Evolutionary conservation across 2,113 vertebrate species (phyloP).

Genomic region (Eidolon helvum): DNA sequence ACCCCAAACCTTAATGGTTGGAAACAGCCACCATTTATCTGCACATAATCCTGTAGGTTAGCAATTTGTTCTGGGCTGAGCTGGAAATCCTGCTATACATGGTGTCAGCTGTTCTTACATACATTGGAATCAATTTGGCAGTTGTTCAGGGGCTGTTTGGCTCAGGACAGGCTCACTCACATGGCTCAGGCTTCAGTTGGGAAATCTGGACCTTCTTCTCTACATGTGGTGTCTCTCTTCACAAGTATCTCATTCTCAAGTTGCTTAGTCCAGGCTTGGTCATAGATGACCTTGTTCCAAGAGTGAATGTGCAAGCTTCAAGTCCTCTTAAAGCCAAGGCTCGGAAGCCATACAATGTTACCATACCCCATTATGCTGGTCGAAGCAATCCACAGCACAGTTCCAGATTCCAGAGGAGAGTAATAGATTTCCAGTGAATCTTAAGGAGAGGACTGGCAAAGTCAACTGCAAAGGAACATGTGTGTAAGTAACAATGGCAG

Average conservation of each 20-base stretch:
- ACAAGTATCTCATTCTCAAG: not conserved
- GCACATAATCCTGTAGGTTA: not conserved
- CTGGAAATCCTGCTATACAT: not conserved
- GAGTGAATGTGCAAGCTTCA: not conserved
- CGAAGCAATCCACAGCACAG: not conserved
- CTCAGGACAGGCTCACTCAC: not conserved
- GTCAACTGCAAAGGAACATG: not conserved
- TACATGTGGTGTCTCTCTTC: not conserved
- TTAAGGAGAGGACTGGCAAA: not conserved
- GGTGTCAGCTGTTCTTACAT: not conserved
- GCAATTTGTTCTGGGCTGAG: not conserved
- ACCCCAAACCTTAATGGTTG: not conserved
- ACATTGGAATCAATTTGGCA: not conserved
- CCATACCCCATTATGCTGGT: not conserved
- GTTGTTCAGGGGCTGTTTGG: not conserved
- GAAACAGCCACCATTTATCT: not conserved
- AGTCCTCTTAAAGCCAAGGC: not conserved
- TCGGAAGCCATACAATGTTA: not conserved
- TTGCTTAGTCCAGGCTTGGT: not conserved
- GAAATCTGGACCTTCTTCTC: not conserved
- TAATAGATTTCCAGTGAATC: not conserved
- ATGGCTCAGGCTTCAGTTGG: not conserved
- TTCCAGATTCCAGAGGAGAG: not conserved
- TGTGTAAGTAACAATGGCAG: not conserved
- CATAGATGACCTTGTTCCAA: not conserved